Conservation (phyloP, 2,113 vertebrate genomes). For the Brachionichthys hirsutus region DNA sequence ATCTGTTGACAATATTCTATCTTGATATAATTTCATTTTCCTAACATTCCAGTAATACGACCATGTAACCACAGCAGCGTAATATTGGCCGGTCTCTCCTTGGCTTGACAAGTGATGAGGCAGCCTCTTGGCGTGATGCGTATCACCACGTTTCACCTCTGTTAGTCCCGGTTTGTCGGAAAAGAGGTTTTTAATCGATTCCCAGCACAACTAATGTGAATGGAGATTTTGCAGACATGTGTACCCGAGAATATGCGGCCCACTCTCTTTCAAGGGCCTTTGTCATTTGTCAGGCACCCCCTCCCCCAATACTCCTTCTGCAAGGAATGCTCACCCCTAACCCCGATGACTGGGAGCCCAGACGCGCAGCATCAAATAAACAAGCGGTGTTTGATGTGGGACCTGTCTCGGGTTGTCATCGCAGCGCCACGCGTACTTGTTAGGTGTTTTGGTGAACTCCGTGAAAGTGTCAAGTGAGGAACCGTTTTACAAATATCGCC, state of each 20-base stretch:
- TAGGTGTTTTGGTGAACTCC: slow-evolving; percentile 8
- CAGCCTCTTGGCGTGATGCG: slow-evolving; percentile 6
- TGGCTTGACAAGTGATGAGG: slow-evolving; percentile 20
- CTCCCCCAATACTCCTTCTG: slow-evolving; percentile 74
- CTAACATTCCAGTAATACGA: slow-evolving; percentile 5
- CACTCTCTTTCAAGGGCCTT: slow-evolving; percentile 77
- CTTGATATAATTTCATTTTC: slow-evolving; percentile 4
- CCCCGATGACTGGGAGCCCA: slow-evolving; percentile 51
- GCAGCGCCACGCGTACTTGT: no score
- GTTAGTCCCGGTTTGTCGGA: no score
- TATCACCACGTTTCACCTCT: not conserved
- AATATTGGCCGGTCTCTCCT: slow-evolving; percentile 11
- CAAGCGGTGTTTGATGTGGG: not conserved
- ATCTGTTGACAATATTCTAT: not conserved
- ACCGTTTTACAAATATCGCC: not conserved
- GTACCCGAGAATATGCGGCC: slow-evolving; percentile 70
- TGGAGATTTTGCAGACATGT: slow-evolving; percentile 47
- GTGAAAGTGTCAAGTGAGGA: not conserved
- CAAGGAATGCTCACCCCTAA: slow-evolving; percentile 69
- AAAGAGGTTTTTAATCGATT: not conserved
- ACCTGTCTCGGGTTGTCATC: slow-evolving; percentile 1
- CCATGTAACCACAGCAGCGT: slow-evolving; percentile 24
- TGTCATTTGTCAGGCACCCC: slow-evolving; percentile 76
- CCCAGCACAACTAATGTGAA: not conserved
- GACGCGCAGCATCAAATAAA: slow-evolving; percentile 43